Conservation (phyloP, 2,797 vertebrate genomes). For the Pantherophis vulpinus region DNA sequence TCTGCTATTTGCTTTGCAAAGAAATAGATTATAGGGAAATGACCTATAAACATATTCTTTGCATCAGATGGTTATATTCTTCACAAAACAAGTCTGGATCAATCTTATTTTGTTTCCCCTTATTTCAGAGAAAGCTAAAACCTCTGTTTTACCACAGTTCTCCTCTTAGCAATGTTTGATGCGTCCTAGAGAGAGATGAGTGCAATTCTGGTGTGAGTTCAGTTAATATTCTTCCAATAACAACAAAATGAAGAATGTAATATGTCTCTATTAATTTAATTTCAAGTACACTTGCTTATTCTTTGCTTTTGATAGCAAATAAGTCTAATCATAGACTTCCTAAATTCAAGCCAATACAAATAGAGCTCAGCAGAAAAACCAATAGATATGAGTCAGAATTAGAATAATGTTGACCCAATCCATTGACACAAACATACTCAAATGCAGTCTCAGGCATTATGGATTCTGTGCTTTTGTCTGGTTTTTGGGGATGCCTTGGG, state of each 20-base stretch:
- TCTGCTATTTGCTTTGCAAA: conserved; percentile 1
- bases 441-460: background rate
- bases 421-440: background rate
- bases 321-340: background rate
- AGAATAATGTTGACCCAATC: background rate
- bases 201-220: conserved; percentile 39
- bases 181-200: conserved; percentile 37
- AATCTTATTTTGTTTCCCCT: conserved; percentile 52
- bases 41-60: conserved; percentile 27
- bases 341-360: background rate
- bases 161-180: conserved; percentile 14
- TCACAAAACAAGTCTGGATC: conserved; percentile 42
- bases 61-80: conserved; percentile 28
- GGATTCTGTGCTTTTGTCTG: background rate
- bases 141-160: conserved; percentile 26
- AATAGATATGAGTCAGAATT: background rate
- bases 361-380: background rate
- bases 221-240: conserved; percentile 12
- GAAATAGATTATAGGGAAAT: background rate
- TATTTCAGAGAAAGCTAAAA: conserved; percentile 39
- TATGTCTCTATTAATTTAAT: conserved; percentile 14
- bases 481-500: background rate
- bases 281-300: background rate
- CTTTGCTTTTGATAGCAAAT: background rate
- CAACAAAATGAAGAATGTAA: conserved; percentile 33